Percentiles rank a stretch among this genome's conserved stretches.
Evolutionary conservation across 2,113 vertebrate genomes (phyloP).

Genomic region (Hylia prasina): DNA sequence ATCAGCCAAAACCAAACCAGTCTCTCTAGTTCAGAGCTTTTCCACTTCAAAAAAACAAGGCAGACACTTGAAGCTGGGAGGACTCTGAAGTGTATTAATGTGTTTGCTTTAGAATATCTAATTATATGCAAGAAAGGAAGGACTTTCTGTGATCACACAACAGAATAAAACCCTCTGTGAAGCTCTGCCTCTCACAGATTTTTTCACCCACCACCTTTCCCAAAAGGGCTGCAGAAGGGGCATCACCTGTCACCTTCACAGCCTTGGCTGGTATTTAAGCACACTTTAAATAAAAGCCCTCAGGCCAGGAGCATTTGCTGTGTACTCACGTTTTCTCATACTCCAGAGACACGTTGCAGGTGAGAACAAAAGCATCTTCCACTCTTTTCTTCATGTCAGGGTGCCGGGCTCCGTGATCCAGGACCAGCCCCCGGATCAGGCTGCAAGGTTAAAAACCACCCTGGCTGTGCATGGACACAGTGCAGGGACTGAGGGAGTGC

Average conservation of each 20-base stretch:
- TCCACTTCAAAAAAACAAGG: not conserved
- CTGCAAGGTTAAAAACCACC: constrained; percentile 8
- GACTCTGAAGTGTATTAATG: not conserved
- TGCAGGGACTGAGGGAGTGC: rapidly evolving
- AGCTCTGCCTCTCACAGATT: not conserved
- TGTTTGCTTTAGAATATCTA: constrained; percentile 2
- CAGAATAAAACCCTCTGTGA: not conserved
- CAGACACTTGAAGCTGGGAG: not conserved
- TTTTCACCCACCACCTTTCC: not conserved
- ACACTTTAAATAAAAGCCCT: not conserved
- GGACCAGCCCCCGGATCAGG: constrained; percentile 88
- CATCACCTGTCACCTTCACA: not conserved
- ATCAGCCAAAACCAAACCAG: not conserved
- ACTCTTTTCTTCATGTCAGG: constrained; percentile 98
- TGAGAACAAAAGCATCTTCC: constrained; percentile 90
- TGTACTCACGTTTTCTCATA: constrained; percentile 91
- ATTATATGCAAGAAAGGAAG: not conserved
- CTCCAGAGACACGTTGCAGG: constrained; percentile 93
- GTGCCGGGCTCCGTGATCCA: constrained; percentile 95
- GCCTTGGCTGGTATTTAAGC: not conserved
- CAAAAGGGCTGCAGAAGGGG: not conserved
- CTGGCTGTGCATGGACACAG: not conserved
- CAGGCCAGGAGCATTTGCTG: rapidly evolving
- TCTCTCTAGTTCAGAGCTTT: not conserved
- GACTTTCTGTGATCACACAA: not conserved